Conservation (phyloP, 2,888 invertebrate species). For the Phasia obesa region DNA sequence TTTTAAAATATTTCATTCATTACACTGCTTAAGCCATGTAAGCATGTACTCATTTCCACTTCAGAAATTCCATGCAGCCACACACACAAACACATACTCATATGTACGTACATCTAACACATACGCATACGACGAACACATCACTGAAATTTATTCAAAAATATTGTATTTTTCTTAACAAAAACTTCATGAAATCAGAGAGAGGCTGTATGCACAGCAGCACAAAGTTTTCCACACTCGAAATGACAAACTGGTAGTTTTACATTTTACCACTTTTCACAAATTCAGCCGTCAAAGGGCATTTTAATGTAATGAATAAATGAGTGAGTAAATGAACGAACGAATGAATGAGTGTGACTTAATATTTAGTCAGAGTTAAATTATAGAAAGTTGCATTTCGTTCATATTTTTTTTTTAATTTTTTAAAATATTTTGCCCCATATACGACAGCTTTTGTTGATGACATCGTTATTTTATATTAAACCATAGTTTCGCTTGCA, state of each 20-base stretch:
- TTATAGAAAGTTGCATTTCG: neutral
- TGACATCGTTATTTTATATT: too few relatives aligned
- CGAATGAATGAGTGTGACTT: slow-evolving; percentile 1
- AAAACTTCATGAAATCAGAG: neutral
- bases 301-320: slow-evolving; percentile 55
- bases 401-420: too few relatives aligned
- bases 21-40: neutral
- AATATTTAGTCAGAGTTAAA: neutral
- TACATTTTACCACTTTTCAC: slow-evolving; percentile 20
- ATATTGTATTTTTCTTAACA: neutral
- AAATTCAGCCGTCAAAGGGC: slow-evolving; percentile 43
- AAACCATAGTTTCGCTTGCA: neutral
- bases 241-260: slow-evolving; percentile 46
- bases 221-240: slow-evolving; percentile 29
- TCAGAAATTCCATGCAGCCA: slow-evolving; percentile 6
- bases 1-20: neutral
- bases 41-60: neutral
- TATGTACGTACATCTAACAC: neutral
- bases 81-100: neutral
- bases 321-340: slow-evolving; percentile 4
- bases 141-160: slow-evolving; percentile 8
- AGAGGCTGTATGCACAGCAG: slow-evolving; percentile 13
- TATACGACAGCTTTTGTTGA: neutral
- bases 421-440: neutral
- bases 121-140: neutral